phyloP scores from a whole-genome alignment of 2,888 invertebrate species.

The Pachycephus smyrnensis region DNA sequence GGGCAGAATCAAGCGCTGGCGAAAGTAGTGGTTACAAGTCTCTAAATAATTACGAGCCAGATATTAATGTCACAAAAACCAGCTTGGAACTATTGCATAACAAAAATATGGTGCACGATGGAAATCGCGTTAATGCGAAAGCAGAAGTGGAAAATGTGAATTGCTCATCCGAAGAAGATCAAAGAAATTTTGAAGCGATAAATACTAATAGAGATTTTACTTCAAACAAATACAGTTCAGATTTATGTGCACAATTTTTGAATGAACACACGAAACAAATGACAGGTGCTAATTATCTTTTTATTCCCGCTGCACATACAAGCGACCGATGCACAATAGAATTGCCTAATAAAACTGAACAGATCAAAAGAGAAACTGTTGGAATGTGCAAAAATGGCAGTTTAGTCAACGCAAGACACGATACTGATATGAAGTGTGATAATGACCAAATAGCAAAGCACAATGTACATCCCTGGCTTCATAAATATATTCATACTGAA shows the following conservation, averaged over 20 bases:
- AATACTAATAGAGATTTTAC: neutral
- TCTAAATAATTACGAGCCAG: conserved; percentile 1
- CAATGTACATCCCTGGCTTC: neutral
- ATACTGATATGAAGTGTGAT: neutral
- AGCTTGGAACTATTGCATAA: neutral
- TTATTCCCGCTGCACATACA: neutral
- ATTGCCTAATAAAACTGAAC: neutral
- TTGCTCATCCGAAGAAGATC: conserved; percentile 8
- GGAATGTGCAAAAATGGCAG: neutral
- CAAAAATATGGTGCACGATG: neutral
- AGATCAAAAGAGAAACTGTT: neutral
- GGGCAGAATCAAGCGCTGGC: conserved; percentile 12
- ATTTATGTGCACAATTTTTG: neutral
- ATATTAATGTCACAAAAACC: neutral
- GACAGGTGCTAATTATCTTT: neutral
- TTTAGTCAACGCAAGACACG: neutral
- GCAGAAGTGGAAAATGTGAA: conserved; percentile 10
- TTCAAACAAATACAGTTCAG: neutral
- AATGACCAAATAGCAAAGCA: neutral
- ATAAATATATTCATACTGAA: neutral
- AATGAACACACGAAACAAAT: neutral
- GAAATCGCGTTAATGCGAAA: neutral
- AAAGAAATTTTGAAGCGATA: neutral
- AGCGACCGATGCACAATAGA: neutral
- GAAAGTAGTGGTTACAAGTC: conserved; percentile 21